Base-by-base conservation (phyloP, 1,140 invertebrate genomes). In the Brachystomella parvula region DNA sequence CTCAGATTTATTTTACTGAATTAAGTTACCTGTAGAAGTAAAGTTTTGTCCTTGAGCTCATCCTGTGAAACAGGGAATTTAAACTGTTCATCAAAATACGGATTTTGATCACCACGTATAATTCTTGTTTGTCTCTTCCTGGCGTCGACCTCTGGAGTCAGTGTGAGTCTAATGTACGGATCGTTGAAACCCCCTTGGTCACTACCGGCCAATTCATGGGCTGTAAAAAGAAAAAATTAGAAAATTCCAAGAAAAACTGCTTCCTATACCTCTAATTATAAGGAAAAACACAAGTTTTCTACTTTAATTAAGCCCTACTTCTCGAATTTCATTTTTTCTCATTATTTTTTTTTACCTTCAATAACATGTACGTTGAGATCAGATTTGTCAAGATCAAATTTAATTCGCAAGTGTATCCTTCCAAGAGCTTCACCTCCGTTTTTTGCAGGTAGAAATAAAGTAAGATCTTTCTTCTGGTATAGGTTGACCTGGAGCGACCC, bases 331-430 rank as follows among this genome's bases (percentile, higher is more conserved):
- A 57, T 47, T 47, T 15, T 56, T 64, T 30, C 61, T 21, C 6
- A 21, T 62, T 33, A 15, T 62, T 12, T 60, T 3, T 12, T 49
- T 69, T 73, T 76, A 90, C 88, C 88, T 87, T 90, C 89, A 78
- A 94, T 92, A 47, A 94, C 78, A 78, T 92, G 89, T 28, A 93
- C 87, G 66, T 89, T 85, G 49, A 94, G 80, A 77, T 94, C 91
- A 26, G 89, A 92, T 73, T 88, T 83, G 76, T 92, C 86, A 74
- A 92, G 92, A 78, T 94, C 90, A 73, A 93, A 94, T 71, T 88
- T 90, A 3, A 94, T 80, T n/a, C 89, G 81, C 69, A 92, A 82
- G 76, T 93, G 90, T 65, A 94, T 81, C 47, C 88, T 81, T 29
- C 90, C 90, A 9, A 91, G 80, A 76, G 63, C 76, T 74, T 67